Conservation (phyloP, 2,113 vertebrate species). For the Podilymbus podiceps region DNA sequence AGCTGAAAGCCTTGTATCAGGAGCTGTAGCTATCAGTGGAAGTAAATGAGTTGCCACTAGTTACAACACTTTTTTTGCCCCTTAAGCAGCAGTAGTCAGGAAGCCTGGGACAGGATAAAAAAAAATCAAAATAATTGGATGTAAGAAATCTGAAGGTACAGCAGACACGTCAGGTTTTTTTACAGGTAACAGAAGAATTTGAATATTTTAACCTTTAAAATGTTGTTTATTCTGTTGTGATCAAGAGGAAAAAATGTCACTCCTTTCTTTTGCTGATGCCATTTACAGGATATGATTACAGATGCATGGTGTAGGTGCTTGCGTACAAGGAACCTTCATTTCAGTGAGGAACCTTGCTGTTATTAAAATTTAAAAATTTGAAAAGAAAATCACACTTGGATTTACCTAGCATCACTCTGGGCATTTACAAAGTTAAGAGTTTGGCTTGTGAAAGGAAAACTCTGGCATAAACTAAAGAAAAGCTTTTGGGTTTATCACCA, state of each 20-base stretch:
- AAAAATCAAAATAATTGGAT: slow-evolving; percentile 68
- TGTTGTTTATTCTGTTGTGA: slow-evolving; percentile 74
- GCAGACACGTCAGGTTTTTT: slow-evolving; percentile 56
- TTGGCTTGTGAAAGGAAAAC: background rate
- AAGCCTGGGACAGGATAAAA: slow-evolving; percentile 22
- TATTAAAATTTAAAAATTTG: background rate
- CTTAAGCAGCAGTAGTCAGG: slow-evolving; percentile 41
- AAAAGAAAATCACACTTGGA: background rate
- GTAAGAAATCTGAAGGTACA: slow-evolving; percentile 54
- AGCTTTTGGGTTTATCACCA: background rate
- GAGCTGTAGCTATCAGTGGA: slow-evolving; percentile 45
- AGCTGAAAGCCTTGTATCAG: background rate
- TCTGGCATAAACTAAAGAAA: background rate
- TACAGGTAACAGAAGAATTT: slow-evolving; percentile 62
- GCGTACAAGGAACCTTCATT: slow-evolving; percentile 42
- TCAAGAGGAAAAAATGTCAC: slow-evolving; percentile 73
- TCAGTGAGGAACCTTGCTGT: background rate
- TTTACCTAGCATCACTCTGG: background rate
- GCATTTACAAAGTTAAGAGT: background rate
- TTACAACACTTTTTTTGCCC: background rate
- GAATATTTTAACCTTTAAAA: slow-evolving; percentile 80
- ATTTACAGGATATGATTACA: slow-evolving; percentile 67
- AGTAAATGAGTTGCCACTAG: slow-evolving; percentile 37
- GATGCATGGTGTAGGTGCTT: slow-evolving; percentile 29
- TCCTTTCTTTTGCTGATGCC: slow-evolving; percentile 72